Conservation (phyloP, 2,888 invertebrate genomes). For the Plebejus argus region DNA sequence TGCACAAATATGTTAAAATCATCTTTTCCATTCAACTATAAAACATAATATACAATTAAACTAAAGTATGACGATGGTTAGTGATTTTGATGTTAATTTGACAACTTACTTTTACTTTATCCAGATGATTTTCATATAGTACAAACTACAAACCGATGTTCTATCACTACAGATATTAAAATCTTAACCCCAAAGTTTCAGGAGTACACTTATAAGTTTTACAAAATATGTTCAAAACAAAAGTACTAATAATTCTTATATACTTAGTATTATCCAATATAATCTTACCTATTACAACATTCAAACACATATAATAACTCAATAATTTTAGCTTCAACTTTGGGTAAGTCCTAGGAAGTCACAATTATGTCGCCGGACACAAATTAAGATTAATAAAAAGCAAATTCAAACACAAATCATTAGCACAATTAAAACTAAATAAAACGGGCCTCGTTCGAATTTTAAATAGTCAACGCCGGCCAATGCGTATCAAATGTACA, state of each 20-base stretch:
- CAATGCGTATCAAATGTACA: constrained; percentile 21
- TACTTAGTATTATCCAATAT: constrained; percentile 20
- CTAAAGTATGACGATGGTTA: neutral
- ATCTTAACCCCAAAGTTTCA: neutral
- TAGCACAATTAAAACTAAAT: constrained; percentile 2
- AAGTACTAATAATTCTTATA: neutral
- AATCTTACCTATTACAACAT: neutral
- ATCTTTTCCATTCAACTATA: neutral
- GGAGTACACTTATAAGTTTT: neutral
- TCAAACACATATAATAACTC: neutral
- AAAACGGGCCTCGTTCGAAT: constrained; percentile 10
- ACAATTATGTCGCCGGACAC: neutral
- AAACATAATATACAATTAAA: constrained; percentile 10
- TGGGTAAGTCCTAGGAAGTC: neutral
- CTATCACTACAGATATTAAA: neutral
- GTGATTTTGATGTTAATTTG: neutral
- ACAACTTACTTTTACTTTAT: neutral
- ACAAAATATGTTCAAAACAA: neutral
- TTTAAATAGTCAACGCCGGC: constrained; percentile 12
- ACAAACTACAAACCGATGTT: neutral
- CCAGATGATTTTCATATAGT: constrained; percentile 4
- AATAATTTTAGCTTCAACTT: neutral
- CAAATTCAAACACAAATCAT: constrained; percentile 16
- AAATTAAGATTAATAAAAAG: constrained; percentile 11
- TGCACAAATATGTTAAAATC: neutral